These are phyloP conservation scores for Vulpes lagopus DNA, from an alignment of 2,113 vertebrate species.

Conservation along the genomic window DNA sequence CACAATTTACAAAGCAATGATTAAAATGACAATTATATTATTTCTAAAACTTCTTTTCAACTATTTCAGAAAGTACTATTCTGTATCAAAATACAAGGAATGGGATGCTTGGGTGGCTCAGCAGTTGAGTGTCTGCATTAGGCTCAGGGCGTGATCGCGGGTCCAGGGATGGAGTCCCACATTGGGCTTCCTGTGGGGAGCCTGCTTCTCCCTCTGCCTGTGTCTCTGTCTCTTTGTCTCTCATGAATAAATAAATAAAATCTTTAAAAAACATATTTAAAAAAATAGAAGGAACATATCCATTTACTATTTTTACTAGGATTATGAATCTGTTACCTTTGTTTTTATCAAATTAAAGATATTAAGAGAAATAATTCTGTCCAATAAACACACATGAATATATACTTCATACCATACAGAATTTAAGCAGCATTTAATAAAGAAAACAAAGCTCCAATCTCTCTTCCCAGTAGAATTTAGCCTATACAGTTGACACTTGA, in stretches of 20 bases:
- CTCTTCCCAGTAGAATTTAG: not conserved
- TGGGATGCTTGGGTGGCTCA: too few species aligned
- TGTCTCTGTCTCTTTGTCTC: too few species aligned
- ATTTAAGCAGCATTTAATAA: conserved; percentile 11
- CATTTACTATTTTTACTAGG: conserved; percentile 39
- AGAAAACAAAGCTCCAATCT: not conserved
- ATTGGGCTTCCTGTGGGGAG: too few species aligned
- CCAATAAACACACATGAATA: not conserved
- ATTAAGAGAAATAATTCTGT: not conserved
- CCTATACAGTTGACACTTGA: not conserved
- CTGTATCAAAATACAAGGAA: not conserved
- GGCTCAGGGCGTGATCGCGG: too few species aligned
- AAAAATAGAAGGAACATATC: not conserved
- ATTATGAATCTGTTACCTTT: not conserved
- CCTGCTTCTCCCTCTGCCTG: too few species aligned
- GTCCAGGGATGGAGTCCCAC: too few species aligned
- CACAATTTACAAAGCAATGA: conserved; percentile 30
- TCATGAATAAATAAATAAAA: too few species aligned
- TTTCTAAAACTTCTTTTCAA: conserved; percentile 32
- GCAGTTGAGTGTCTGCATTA: too few species aligned
- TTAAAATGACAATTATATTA: conserved; percentile 11
- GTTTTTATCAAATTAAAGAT: conserved; percentile 1
- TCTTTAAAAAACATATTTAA: too few species aligned
- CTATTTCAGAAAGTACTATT: not conserved
- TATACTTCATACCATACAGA: not conserved